Evolutionary conservation across 2,888 invertebrate species (phyloP), one percentile per base, ranked within the genome.

Genomic region (Orthonychiurus folsomi): DNA sequence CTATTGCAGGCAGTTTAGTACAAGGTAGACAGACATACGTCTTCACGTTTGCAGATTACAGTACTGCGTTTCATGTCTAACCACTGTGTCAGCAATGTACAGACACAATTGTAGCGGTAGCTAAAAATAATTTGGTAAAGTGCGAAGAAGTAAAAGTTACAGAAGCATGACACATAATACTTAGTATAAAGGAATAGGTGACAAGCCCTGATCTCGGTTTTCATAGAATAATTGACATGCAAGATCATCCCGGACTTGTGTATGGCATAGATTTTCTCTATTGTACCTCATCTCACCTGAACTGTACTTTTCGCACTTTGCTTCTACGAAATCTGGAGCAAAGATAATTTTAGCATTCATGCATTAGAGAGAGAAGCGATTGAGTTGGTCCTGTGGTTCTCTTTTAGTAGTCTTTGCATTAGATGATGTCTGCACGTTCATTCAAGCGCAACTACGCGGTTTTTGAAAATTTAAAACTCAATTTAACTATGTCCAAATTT

Each of bases 231-330:
- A 9, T 37, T 37, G 5, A 15, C 5, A 9, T 37, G 37, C 37
- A 37, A 37, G 37, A 9, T 37, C 37, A 37, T 37, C 15, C 37
- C 5, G 37, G 15, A 15, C 9, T 15, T 9, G 37, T 37, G 37
- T 5, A 9, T 9, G 37, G 5, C 9, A 37, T 37, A 37, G 37
- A 9, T 15, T 37, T 15, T 15, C 37, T 37, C 37, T 37, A 5
- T 5, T 15, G 15, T 37, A 37, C 15, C 37, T 9, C 37, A 37
- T 37, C 37, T 37, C 15, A 15, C n/a, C 15, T 37, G 15, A 37
- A 37, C 37, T 37, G 37, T 37, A 37, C 37, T 37, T 37, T 37
- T 37, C 37, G 37, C 37, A 37, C 37, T n/a, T n/a, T n/a, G n/a
- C n/a, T n/a, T n/a, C n/a, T n/a, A n/a, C n/a, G n/a, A 37, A 37